Base-by-base conservation (phyloP, 2,113 vertebrate genomes). In the Clarias magur region DNA sequence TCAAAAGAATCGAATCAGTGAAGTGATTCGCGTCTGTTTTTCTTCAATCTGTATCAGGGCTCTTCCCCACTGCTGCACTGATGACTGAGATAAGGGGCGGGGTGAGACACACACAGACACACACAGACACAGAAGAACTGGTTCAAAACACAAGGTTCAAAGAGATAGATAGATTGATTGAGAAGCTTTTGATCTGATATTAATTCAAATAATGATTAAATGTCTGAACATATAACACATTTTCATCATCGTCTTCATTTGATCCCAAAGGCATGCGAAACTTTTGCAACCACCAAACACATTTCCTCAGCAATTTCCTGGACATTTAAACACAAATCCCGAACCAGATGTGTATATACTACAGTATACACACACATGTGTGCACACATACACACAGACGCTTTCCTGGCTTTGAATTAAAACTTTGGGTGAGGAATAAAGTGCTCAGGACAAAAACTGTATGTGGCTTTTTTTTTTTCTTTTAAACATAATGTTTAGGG, bases 1-100 rank as follows among this genome's bases (percentile, higher is more conserved):
- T 85, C 38, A n/a, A 23, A 12, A 16, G 53, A 17, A n/a, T 27
- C 62, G 60, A 65, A 16, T 68, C 70, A 25, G 25, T 57, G 53
- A 62, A 73, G 16, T 53, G 68, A 87, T n/a, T 86, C 53, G 19
- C 27, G 34, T 60, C 73, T 76, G 73, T 25, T 54, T 53, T 76
- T 67, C 27, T n/a, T 63, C 9, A 83, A 4, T 23, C 82, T 59
- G 83, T 60, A 38, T 59, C 54, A 84, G 68, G 0, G 54, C 34
- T 21, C 83, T 27, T 57, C 16, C 80, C 70, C 21, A 67, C 70
- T 83, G 86, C 86, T 87, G 86, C 86, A 83, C 86, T 67, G 72
- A 87, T 72, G 19, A 83, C 86, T 67, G 72, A 87, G 81, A 19
- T 63, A 67, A 11, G 4, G 67, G 86, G 81, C 81, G 80, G 86